Evolutionary conservation across 2,888 invertebrate species (phyloP), one percentile per base, ranked within the genome.

Genomic region (Antheraea yamamai): DNA sequence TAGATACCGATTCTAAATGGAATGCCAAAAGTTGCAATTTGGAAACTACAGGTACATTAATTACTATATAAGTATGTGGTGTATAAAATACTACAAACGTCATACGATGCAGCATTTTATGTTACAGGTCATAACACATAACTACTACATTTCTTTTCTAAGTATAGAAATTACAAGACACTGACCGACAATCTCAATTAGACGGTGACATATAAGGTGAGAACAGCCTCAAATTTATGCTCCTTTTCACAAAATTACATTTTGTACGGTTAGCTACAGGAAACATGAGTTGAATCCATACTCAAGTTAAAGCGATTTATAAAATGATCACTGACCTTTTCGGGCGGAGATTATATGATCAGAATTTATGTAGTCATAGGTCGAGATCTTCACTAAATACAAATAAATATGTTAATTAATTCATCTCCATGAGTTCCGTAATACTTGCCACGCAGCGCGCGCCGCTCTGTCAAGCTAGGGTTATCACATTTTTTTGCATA

Each of bases 381-480:
- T 78, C 74, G 76, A 77, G 77, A 74, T 75, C 66, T 77, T 23
- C 66, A 79, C 75, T 72, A 76, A 75, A 76, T 72, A 73, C 20
- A 74, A 30, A 76, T 75, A 79, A 81, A 80, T 83, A 83, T 83
- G 80, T 77, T 76, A 80, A 83, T 82, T n/a, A 81, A 82, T 83
- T 81, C 82, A 76, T 77, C 75, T 72, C 68, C 76, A 76, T 80
- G 30, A 66, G 64, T 66, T 66, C 64, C 64, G 78, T 77, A 78
- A 79, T 79, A 78, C 77, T 47, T 71, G 75, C 73, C 73, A 66
- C 30, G 64, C 26, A 30, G 16, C 64, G 26, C 64, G 16, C 64
- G 30, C 16, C 64, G 30, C 75, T 76, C 73, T 74, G 82, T 79
- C 78, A 16, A 66, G 6, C 10, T 66, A 66, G 64, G 64, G 64